Percentiles rank a stretch among this genome's conserved stretches.
Conservation (phyloP, 2,888 invertebrate species). For the Acleris sparsana region DNA sequence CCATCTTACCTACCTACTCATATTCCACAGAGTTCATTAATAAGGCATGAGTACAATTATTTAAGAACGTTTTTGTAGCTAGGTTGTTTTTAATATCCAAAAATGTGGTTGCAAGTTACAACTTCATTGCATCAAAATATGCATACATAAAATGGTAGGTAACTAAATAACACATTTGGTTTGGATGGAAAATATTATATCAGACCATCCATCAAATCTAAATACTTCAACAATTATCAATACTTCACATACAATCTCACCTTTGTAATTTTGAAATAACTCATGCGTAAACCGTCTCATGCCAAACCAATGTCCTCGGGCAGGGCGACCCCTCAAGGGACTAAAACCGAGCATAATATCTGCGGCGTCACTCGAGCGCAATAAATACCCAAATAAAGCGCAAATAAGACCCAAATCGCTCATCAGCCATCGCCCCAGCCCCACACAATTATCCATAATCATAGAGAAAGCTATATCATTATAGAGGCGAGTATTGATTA, state of each 20-base stretch:
- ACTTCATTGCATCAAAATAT: too few species aligned
- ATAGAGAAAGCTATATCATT: conserved; percentile 64
- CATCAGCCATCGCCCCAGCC: conserved; percentile 76
- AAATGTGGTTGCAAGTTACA: too few species aligned
- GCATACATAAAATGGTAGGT: too few species aligned
- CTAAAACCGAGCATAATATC: conserved; percentile 76
- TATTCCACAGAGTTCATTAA: too few species aligned
- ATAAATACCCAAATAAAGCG: conserved; percentile 87
- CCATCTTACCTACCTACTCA: too few species aligned
- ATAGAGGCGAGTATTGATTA: conserved; percentile 52
- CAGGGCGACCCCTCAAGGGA: conserved; percentile 68
- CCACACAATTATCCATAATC: conserved; percentile 71
- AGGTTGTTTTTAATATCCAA: too few species aligned
- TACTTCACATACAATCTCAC: conserved; percentile 5
- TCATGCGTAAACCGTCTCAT: conserved; percentile 35
- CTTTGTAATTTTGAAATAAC: conserved; percentile 47
- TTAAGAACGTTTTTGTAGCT: too few species aligned
- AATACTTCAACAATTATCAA: too few species aligned
- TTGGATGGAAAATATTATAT: too few species aligned
- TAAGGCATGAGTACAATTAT: too few species aligned
- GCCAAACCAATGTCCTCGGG: conserved; percentile 64
- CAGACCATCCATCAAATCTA: too few species aligned
- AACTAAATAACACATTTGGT: too few species aligned
- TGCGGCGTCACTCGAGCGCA: conserved; percentile 83
- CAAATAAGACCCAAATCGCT: conserved; percentile 87